Conservation (phyloP, 64 coral and sea anemone genomes). For the Actinia tenebrosa region DNA sequence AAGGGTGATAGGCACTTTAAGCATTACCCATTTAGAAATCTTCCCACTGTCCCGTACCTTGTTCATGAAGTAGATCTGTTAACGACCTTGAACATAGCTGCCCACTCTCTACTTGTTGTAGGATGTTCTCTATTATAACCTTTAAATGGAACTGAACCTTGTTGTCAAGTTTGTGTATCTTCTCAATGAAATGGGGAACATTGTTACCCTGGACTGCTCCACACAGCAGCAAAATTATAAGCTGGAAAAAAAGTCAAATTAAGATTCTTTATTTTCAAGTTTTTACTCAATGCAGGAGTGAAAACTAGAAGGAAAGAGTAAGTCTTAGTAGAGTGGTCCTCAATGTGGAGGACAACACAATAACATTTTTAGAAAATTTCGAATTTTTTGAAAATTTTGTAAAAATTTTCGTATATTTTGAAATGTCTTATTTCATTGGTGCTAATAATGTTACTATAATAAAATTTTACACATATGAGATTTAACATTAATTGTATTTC, state of each 20-base stretch:
- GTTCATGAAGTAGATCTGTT: slow-evolving; percentile 20
- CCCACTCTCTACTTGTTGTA: slow-evolving; percentile 28
- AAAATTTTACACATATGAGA: too few species aligned
- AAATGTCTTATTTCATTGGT: too few species aligned
- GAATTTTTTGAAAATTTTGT: not conserved
- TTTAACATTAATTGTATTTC: too few species aligned
- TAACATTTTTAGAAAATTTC: too few species aligned
- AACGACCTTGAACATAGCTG: slow-evolving; percentile 17
- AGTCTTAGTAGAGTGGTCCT: too few species aligned
- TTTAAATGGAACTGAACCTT: slow-evolving; percentile 52
- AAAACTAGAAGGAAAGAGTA: too few species aligned
- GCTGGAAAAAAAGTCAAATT: slow-evolving; percentile 1
- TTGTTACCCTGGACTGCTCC: slow-evolving; percentile 46
- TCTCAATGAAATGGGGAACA: slow-evolving; percentile 25
- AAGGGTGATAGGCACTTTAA: too few species aligned
- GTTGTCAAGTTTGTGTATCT: slow-evolving; percentile 32
- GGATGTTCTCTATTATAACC: slow-evolving; percentile 37
- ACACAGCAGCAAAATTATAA: slow-evolving; percentile 41
- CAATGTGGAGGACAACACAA: too few species aligned
- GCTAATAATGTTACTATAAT: too few species aligned
- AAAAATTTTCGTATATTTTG: not conserved
- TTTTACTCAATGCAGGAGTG: too few species aligned
- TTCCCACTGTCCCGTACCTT: not conserved
- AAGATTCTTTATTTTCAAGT: too few species aligned
- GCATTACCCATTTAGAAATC: too few species aligned